Evolutionary conservation across 2,797 vertebrate genomes (phyloP).

Genomic region (Dendrocincla fuliginosa): DNA sequence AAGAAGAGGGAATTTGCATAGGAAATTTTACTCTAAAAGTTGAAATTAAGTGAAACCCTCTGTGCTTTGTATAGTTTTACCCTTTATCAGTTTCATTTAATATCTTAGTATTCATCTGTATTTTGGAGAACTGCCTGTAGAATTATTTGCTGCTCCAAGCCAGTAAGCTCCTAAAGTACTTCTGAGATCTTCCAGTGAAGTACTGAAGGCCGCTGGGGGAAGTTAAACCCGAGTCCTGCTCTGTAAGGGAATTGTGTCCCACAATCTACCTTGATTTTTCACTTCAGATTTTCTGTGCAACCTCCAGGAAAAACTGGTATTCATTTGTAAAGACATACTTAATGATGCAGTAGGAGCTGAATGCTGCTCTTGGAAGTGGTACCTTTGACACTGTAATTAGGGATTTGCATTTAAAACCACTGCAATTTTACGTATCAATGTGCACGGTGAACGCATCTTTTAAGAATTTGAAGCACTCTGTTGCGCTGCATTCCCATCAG

Average conservation of each 20-base stretch:
- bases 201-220: not conserved
- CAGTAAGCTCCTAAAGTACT: not conserved
- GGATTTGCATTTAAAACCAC: not conserved
- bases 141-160: not conserved
- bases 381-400: not conserved
- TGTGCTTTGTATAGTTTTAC: not conserved
- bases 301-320: not conserved
- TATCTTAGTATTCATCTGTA: not conserved
- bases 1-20: not conserved
- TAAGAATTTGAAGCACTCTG: not conserved
- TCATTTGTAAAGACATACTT: rapidly evolving
- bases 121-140: not conserved
- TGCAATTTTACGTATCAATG: not conserved
- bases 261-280: not conserved
- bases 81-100: not conserved
- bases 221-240: not conserved
- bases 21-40: not conserved
- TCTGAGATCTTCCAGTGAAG: not conserved
- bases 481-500: rapidly evolving
- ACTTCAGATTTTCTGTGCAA: not conserved
- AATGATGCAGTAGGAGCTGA: rapidly evolving
- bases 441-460: rapidly evolving
- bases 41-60: not conserved
- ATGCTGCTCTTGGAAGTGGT: not conserved
- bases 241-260: rapidly evolving